Evolutionary conservation across 2,888 invertebrate genomes (phyloP).

Genomic region (Pediacus dermestoides): DNA sequence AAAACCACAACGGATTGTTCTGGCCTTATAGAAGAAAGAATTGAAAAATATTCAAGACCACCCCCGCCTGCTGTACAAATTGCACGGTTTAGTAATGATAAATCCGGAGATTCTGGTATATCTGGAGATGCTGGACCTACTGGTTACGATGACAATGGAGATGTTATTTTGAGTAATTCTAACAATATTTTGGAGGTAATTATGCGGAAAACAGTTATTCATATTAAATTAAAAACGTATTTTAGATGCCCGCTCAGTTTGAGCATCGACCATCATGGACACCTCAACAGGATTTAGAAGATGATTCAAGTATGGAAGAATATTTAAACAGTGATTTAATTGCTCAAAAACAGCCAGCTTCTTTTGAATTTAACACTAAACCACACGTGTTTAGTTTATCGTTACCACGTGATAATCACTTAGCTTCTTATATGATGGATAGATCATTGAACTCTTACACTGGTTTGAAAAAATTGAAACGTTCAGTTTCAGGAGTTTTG

Average conservation of each 20-base stretch:
- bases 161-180: conserved; percentile 1
- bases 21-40: conserved; percentile 53
- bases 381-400: conserved; percentile 73
- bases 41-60: conserved; percentile 54
- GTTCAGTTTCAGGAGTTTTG: conserved; percentile 63
- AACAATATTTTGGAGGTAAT: background rate
- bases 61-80: conserved; percentile 51
- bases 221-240: too few species aligned
- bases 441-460: conserved; percentile 36
- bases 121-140: conserved; percentile 71
- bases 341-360: conserved; percentile 15
- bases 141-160: conserved; percentile 51
- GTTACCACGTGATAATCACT: conserved; percentile 63
- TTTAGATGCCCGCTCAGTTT: too few species aligned
- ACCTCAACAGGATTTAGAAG: conserved; percentile 78
- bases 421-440: conserved; percentile 48
- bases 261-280: conserved; percentile 63
- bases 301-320: conserved; percentile 47
- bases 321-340: conserved; percentile 30
- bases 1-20: conserved; percentile 42
- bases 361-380: conserved; percentile 22
- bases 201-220: too few species aligned
- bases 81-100: conserved; percentile 56
- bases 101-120: conserved; percentile 81
- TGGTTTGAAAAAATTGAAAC: conserved; percentile 61